These are phyloP conservation scores for Pycnomerus fuliginosus DNA, from an alignment of 2,888 invertebrate species.

Conservation along the genomic window DNA sequence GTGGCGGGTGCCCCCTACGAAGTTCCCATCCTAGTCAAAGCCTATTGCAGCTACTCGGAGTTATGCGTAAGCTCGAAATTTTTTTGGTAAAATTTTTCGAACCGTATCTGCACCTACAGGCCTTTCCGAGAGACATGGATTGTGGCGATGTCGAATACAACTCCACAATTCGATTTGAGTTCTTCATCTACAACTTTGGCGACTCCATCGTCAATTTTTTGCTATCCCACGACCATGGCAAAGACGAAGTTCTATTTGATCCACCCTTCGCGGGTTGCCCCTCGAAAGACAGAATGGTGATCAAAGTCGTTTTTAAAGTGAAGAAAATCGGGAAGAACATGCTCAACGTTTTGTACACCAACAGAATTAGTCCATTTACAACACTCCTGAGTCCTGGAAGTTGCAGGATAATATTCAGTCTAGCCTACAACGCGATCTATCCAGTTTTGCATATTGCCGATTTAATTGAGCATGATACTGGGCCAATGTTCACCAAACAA, in stretches of 20 bases:
- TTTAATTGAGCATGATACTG: conserved; percentile 45
- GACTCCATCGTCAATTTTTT: conserved; percentile 46
- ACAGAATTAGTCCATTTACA: no score
- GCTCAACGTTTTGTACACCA: no score
- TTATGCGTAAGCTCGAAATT: conserved; percentile 33
- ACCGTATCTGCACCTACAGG: conserved; percentile 39
- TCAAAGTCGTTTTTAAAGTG: no score
- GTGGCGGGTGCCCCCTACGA: conserved; percentile 32
- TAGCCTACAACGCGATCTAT: conserved; percentile 42
- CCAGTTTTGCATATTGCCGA: conserved; percentile 48
- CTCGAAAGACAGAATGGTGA: conserved; percentile 38
- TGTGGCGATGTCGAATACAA: conserved; percentile 43
- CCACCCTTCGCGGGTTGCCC: conserved; percentile 35
- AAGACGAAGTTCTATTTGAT: conserved; percentile 16
- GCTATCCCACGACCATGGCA: conserved; percentile 28
- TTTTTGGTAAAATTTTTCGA: conserved; percentile 2
- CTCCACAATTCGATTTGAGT: conserved; percentile 36
- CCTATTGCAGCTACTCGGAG: conserved; percentile 31
- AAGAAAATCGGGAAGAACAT: no score
- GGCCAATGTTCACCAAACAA: conserved; percentile 44
- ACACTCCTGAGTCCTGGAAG: conserved; percentile 29
- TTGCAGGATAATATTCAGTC: conserved; percentile 36
- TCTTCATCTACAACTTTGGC: conserved; percentile 52
- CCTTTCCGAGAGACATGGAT: conserved; percentile 46
- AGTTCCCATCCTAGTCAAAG: conserved; percentile 22